A percentile compares a stretch with the other conserved stretches of the same genome.
Conservation (phyloP, 1,140 invertebrate species). For the Leptopilina boulardi region DNA sequence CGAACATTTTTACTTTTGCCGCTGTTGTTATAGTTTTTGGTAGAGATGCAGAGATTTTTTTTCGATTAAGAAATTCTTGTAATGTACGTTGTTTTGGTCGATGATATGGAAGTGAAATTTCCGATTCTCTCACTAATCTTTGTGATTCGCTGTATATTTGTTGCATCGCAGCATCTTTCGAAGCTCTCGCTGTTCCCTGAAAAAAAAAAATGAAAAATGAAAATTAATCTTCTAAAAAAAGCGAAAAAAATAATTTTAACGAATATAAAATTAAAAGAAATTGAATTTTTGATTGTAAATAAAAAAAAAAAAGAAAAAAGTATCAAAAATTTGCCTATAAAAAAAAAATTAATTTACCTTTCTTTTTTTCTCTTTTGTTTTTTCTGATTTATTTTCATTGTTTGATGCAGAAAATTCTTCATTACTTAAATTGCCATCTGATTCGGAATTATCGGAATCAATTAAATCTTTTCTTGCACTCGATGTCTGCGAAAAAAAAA, state of each 20-base stretch:
- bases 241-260: background rate
- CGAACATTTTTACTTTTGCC: conserved; percentile 69
- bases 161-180: conserved; percentile 70
- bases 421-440: background rate
- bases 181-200: conserved; percentile 59
- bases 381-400: conserved; percentile 37
- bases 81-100: conserved; percentile 83
- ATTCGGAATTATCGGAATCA: conserved; percentile 18
- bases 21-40: conserved; percentile 65
- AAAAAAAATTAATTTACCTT: conserved; percentile 39
- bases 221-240: background rate
- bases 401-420: background rate
- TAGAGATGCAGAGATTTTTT: conserved; percentile 56
- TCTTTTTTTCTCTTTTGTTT: conserved; percentile 39
- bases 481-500: conserved; percentile 37
- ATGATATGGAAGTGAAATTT: conserved; percentile 86
- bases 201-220: conserved; percentile 37
- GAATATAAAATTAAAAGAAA: background rate
- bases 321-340: too few relatives aligned
- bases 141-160: conserved; percentile 80
- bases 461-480: conserved; percentile 42
- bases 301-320: background rate
- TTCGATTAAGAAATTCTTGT: conserved; percentile 82
- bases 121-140: conserved; percentile 82
- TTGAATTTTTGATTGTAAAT: background rate